Evolutionary conservation across 2,113 vertebrate genomes (phyloP), one percentile per base, ranked within the genome.

Genomic region (Genyomyrus donnyi): DNA sequence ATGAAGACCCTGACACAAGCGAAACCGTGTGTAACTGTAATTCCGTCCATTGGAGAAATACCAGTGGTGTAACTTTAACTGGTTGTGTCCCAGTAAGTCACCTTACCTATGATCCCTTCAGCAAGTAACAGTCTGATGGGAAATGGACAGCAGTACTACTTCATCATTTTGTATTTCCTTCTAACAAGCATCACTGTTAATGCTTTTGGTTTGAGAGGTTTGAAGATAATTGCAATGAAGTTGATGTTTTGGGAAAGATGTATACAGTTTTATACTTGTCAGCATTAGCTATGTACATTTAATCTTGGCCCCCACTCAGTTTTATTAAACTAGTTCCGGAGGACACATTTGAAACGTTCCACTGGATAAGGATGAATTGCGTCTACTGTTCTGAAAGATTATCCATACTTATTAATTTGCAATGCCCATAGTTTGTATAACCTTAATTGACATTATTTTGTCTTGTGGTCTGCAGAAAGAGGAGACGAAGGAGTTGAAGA

Each of bases 401-500:
- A 42, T 42, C 74, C 35, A 77, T 42, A 35, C 13, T 77, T 77
- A 39, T 74, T 6, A 74, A 74, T 39, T 19, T 77, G 35, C 17
- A 42, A 39, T 39, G 1, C 9, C n/a, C 24, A 9, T 66, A 66
- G 77, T 39, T 6, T 42, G 80, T 46, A 17, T 84, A 19, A 19
- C 17, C 13, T 11, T 84, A 0, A 0, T 13, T 5, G 1, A 48
- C 50, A 52, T 13, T 0, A 0, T n/a, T 21, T 0, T 19, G 6
- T 85, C 1, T 90, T 1, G 50, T 42, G 86, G 19, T 8, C 0
- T 19, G 83, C 89, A 95, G 88, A 96, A 93, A 80, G 89, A 93
- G 5, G 5, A 91, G 24, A 95, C 94, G 2, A 91, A 93, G 3
- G 0, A 89, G 0, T 94, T 98, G 5, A 91, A 74, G 77, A 5